These are phyloP conservation scores for zebrafish (Danio rerio) DNA, from an alignment of 2,113 vertebrate genomes.

Conservation along the genomic window GRCz12tu NC_133183.1:50360501-50361000, in stretches of 20 bases:
- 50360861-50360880: not conserved
- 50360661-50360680: no score
- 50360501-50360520: no score
- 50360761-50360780: not conserved
- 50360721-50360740: no score
- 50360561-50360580: no score
- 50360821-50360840: not conserved
- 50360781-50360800: not conserved
- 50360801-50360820: not conserved
- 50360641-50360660: no score
- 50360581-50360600: no score
- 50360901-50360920: slow-evolving; percentile 16
- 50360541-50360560: no score
- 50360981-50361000: slow-evolving; percentile 16
- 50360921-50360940: not conserved
- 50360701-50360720: no score
- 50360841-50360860: not conserved
- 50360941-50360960: slow-evolving; percentile 15
- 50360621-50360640: no score
- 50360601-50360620: no score
- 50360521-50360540: no score
- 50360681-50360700: no score
- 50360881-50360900: slow-evolving; percentile 26
- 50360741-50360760: not conserved
- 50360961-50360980: slow-evolving; percentile 20